A percentile compares a stretch with the other conserved stretches of the same genome.
Conservation (phyloP, 2,888 invertebrate species). For the Polydrusus pterygomalis region DNA sequence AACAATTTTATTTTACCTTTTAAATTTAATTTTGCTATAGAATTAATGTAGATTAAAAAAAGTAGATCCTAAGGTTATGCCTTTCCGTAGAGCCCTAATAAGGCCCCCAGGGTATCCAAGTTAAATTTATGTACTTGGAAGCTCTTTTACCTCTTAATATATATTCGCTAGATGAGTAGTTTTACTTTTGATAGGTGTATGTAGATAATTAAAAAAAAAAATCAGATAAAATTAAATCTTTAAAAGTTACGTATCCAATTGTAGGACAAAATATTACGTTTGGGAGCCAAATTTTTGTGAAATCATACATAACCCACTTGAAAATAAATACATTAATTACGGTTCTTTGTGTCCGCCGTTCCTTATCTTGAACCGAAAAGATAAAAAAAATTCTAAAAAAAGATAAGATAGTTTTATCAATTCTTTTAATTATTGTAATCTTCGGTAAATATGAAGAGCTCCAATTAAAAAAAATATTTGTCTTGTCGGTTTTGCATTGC, state of each 20-base stretch:
- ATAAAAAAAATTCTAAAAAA: slow-evolving; percentile 11
- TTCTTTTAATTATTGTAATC: slow-evolving; percentile 6
- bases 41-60: too few species aligned
- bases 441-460: slow-evolving; percentile 2
- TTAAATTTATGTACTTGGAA: too few species aligned
- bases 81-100: too few species aligned
- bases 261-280: neutral
- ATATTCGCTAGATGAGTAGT: too few species aligned
- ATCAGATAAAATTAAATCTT: too few species aligned
- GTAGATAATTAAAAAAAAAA: too few species aligned
- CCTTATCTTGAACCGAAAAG: neutral
- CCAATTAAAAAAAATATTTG: slow-evolving; percentile 14
- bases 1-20: too few species aligned
- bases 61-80: too few species aligned
- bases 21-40: too few species aligned
- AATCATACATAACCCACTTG: slow-evolving; percentile 3
- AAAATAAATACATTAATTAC: neutral
- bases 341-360: slow-evolving; percentile 8
- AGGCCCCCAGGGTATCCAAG: too few species aligned
- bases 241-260: neutral
- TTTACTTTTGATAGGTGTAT: too few species aligned
- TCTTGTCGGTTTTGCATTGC: neutral
- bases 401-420: slow-evolving; percentile 28
- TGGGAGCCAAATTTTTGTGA: neutral
- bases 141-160: too few species aligned